Percentiles rank a stretch among this genome's conserved stretches.
Evolutionary conservation across 1,140 invertebrate genomes (phyloP).

Genomic region (Phthorimaea operculella): DNA sequence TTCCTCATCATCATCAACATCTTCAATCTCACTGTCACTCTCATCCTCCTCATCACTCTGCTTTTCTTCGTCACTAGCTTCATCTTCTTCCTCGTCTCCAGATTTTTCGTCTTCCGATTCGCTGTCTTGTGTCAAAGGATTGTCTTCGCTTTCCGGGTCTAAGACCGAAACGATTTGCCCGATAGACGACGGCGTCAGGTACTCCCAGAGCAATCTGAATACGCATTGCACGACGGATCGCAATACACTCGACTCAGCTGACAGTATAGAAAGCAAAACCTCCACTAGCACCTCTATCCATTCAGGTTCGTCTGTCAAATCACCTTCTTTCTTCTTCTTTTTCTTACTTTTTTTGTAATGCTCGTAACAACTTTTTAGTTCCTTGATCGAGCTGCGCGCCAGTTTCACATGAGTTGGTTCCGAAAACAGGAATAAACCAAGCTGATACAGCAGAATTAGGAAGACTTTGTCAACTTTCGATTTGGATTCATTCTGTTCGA

Average conservation of each 20-base stretch:
- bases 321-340: conserved; percentile 36
- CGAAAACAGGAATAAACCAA: conserved; percentile 78
- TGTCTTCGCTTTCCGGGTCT: conserved; percentile 73
- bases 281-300: conserved; percentile 86
- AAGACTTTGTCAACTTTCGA: conserved; percentile 70
- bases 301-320: conserved; percentile 69
- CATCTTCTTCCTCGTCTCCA: conserved; percentile 39
- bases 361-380: conserved; percentile 76
- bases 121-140: conserved; percentile 66
- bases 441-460: conserved; percentile 74
- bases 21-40: conserved; percentile 51
- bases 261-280: conserved; percentile 78
- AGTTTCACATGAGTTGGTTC: conserved; percentile 71
- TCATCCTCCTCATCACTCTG: conserved; percentile 40
- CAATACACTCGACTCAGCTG: conserved; percentile 75
- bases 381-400: conserved; percentile 73
- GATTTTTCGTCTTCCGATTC: conserved; percentile 48
- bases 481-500: conserved; percentile 52
- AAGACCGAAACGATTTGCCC: conserved; percentile 80
- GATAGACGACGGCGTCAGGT: conserved; percentile 74
- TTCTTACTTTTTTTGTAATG: conserved; percentile 67
- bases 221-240: conserved; percentile 76
- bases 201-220: conserved; percentile 77
- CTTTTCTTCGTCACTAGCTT: conserved; percentile 30
- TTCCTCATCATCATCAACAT: conserved; percentile 70